A percentile compares a stretch with the other conserved stretches of the same genome.
These are phyloP conservation scores for Diphyllodes magnificus DNA, from an alignment of 2,113 vertebrate genomes.

Conservation along the genomic window DNA sequence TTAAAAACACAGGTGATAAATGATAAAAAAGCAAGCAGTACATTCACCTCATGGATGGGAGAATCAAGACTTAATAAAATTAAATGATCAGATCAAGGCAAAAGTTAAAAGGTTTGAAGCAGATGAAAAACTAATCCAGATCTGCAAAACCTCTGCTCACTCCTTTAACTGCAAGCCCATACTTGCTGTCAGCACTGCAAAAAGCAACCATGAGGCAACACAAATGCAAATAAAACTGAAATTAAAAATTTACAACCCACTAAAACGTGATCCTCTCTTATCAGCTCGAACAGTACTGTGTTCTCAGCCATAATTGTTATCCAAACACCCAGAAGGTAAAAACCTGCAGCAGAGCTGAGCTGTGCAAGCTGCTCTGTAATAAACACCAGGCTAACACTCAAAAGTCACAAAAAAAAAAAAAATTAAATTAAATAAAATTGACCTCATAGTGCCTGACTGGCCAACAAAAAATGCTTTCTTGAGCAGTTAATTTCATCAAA, in stretches of 20 bases:
- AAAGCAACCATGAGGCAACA: neutral
- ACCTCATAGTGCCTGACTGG: neutral
- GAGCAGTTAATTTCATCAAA: neutral
- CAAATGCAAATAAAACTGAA: conserved; percentile 1
- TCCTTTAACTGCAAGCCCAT: neutral
- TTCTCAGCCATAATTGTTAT: neutral
- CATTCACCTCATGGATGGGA: neutral
- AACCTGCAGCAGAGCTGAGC: neutral
- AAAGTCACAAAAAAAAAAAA: neutral
- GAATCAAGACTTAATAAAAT: neutral
- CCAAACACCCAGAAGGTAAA: neutral
- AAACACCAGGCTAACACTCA: neutral
- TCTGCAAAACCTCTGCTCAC: neutral
- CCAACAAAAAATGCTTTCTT: neutral
- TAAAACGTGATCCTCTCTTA: neutral
- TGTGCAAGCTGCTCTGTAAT: neutral
- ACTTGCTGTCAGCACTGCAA: neutral
- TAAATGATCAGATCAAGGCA: neutral
- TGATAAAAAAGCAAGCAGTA: neutral
- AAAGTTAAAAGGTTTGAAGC: neutral
- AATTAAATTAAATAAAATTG: neutral
- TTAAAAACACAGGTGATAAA: neutral
- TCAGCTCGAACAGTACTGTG: neutral
- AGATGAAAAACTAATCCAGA: neutral
- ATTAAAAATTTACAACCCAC: neutral